These are phyloP conservation scores for Nibea albiflora DNA, from an alignment of 2,113 vertebrate genomes.

Conservation along the genomic window DNA sequence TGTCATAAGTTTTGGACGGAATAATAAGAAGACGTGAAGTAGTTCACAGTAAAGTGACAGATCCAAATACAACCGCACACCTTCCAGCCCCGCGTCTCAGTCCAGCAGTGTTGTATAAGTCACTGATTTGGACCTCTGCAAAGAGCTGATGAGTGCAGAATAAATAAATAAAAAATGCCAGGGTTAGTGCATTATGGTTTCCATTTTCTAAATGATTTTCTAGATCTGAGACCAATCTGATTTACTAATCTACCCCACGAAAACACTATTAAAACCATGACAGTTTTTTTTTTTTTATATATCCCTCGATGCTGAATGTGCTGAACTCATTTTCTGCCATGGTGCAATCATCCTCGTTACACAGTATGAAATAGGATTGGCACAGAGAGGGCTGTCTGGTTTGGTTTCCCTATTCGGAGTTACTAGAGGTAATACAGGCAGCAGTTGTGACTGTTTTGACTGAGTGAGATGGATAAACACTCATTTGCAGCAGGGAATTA, in stretches of 20 bases:
- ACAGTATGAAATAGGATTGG: conserved; percentile 74
- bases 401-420: conserved; percentile 27
- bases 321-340: conserved; percentile 62
- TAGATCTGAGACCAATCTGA: conserved; percentile 68
- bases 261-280: conserved; percentile 62
- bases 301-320: conserved; percentile 48
- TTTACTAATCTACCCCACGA: conserved; percentile 62
- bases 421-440: conserved; percentile 54
- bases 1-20: background rate
- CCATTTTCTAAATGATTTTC: conserved; percentile 44
- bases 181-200: conserved; percentile 21
- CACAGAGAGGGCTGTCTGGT: conserved; percentile 56
- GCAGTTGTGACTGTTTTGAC: conserved; percentile 51
- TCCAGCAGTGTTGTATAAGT: background rate
- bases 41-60: background rate
- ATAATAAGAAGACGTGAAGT: background rate
- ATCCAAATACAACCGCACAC: background rate
- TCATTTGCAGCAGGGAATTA: conserved; percentile 50
- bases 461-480: conserved; percentile 56
- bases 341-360: conserved; percentile 62
- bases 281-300: conserved; percentile 32
- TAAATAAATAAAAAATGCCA: conserved; percentile 19
- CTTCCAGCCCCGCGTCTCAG: background rate
- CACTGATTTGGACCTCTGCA: conserved; percentile 18
- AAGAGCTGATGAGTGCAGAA: conserved; percentile 23